These are phyloP conservation scores for Bombus superbus DNA, from an alignment of 1,140 invertebrate species.

Conservation along the genomic window DNA sequence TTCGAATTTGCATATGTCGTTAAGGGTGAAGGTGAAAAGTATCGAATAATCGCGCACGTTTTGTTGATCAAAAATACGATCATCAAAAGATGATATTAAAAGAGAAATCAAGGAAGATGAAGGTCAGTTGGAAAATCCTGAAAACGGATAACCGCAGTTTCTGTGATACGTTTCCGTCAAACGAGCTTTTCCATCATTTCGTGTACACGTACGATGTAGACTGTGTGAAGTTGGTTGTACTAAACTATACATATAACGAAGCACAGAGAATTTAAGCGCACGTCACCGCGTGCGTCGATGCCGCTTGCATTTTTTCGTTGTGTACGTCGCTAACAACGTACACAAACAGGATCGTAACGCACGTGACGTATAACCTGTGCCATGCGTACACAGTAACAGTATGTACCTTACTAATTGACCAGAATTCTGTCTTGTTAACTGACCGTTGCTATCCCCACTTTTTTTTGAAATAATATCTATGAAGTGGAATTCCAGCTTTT, in stretches of 20 bases:
- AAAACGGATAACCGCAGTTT: background rate
- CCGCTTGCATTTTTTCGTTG: background rate
- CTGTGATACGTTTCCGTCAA: background rate
- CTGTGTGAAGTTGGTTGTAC: constrained; percentile 1
- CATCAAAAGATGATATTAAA: background rate
- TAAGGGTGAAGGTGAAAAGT: constrained; percentile 32
- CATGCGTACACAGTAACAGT: background rate
- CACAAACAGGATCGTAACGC: background rate
- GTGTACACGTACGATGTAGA: background rate
- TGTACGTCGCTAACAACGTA: background rate
- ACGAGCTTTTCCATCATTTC: constrained; percentile 2
- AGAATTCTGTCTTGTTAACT: background rate
- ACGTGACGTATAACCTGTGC: background rate
- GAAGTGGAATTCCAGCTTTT: background rate
- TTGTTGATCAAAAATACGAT: background rate
- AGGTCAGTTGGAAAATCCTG: background rate
- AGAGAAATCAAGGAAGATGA: background rate
- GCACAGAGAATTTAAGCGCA: background rate
- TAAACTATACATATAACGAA: background rate
- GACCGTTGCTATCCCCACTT: background rate
- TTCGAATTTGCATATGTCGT: constrained; percentile 52
- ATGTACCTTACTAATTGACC: background rate
- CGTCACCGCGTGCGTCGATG: background rate
- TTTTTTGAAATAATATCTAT: background rate
- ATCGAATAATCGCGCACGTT: background rate